Conservation (phyloP, 2,888 invertebrate species). For the Ischnura elegans region DNA sequence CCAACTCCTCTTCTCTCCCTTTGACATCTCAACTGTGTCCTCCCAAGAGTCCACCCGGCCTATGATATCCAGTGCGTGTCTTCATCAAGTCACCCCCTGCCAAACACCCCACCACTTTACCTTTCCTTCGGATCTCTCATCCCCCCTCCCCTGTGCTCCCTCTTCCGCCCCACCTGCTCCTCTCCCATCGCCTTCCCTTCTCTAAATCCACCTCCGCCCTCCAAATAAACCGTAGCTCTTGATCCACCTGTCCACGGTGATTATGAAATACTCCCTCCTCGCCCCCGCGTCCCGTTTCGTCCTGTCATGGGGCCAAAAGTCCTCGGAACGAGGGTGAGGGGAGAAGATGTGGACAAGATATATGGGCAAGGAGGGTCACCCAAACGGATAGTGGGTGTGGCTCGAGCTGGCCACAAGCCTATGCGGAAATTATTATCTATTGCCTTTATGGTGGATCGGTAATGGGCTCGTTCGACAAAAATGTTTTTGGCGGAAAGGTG, state of each 20-base stretch:
- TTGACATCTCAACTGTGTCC: slow-evolving; percentile 35
- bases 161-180: background rate
- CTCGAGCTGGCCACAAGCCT: background rate
- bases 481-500: too few species aligned
- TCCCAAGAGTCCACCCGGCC: background rate
- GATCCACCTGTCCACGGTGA: slow-evolving; percentile 51
- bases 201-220: background rate
- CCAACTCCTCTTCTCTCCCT: background rate
- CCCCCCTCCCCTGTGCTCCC: background rate
- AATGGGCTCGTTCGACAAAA: background rate
- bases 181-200: background rate
- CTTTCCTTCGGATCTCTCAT: background rate
- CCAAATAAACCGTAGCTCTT: slow-evolving; percentile 12
- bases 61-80: slow-evolving; percentile 34
- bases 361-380: slow-evolving; percentile 7
- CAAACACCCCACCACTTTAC: background rate
- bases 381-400: background rate
- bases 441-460: background rate
- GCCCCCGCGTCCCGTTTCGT: background rate
- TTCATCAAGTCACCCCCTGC: background rate
- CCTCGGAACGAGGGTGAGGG: background rate
- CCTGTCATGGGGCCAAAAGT: slow-evolving; percentile 53
- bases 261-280: slow-evolving; percentile 34
- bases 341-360: background rate
- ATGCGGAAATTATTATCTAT: background rate